Base-by-base conservation (phyloP, 2,113 vertebrate genomes). In the Glaucomys volans region DNA sequence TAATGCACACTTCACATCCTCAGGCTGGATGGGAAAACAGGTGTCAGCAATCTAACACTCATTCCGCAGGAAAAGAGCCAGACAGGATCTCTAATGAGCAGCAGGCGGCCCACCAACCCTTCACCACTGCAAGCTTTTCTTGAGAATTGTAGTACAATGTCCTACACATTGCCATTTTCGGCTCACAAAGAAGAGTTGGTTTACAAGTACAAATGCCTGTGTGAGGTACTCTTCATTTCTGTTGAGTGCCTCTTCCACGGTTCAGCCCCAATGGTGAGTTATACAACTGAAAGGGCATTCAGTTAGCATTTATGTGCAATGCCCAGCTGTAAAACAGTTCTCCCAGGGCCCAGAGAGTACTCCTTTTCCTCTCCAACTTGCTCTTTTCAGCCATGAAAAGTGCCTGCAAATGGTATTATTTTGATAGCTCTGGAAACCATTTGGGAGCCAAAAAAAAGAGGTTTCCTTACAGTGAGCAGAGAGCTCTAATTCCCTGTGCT, bases 1-100 rank as follows among this genome's bases (percentile, higher is more conserved):
- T 93, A 64, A 86, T 8, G 57, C 64, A 96, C 83, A 95, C 95
- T 96, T 93, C 83, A 91, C 79, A 93, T 94, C 69, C 95, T 64
- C 37, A 11, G 93, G 82, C 82, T 93, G 95, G 94, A 95, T 84
- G 95, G 91, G 86, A 97, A 97, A 96, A 95, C 95, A 97, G 96
- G 97, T 97, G 97, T 97, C 97, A 97, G 89, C 96, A 97, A 97
- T 97, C 95, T 95, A 97, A 81, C 81, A 91, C 87, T 96, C 89
- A 71, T 35, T 59, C 86, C 74, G 77, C 96, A 98, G 96, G 95
- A 96, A 97, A 96, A 75, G 86, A 91, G 96, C 83, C 97, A 97
- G 95, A 96, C 91, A 40, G 86, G 87, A 32, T 40, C 89, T 84
- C 94, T 96, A 97, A 97, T 84, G 96, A 96, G 95, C 90, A 96